A percentile compares a stretch with the other conserved stretches of the same genome.
phyloP scores from a whole-genome alignment of 1,140 invertebrate genomes.

The Lepidurus couesii region DNA sequence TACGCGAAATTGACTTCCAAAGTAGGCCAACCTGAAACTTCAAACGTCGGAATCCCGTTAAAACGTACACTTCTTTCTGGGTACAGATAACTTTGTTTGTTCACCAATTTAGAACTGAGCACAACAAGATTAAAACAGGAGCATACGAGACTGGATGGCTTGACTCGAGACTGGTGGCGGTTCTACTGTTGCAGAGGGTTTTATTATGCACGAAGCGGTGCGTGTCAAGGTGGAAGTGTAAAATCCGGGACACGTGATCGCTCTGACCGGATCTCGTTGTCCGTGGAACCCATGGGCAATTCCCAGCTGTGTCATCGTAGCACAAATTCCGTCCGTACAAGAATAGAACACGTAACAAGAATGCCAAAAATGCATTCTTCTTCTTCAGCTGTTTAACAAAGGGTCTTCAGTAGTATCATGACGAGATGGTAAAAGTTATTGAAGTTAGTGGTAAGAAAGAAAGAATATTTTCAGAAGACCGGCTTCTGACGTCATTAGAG shows the following conservation, averaged over 20 bases:
- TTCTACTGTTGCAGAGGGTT: not conserved
- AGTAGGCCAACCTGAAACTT: not conserved
- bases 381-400: no score
- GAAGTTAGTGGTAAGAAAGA: not conserved
- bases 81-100: not conserved
- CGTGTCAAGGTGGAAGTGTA: constrained; percentile 11
- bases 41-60: not conserved
- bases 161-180: not conserved
- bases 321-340: not conserved
- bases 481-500: not conserved
- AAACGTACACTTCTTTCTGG: not conserved
- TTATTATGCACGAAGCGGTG: constrained; percentile 1
- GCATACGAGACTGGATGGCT: not conserved
- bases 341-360: no score
- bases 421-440: not conserved
- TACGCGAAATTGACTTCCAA: not conserved
- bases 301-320: not conserved
- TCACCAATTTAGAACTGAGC: not conserved
- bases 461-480: not conserved
- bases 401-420: no score
- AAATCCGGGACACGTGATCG: not conserved
- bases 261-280: not conserved
- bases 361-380: no score
- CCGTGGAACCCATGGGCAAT: not conserved
- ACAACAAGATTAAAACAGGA: not conserved